Conservation (phyloP, 2,888 invertebrate species). For the Archaeoteleia sp. region DNA sequence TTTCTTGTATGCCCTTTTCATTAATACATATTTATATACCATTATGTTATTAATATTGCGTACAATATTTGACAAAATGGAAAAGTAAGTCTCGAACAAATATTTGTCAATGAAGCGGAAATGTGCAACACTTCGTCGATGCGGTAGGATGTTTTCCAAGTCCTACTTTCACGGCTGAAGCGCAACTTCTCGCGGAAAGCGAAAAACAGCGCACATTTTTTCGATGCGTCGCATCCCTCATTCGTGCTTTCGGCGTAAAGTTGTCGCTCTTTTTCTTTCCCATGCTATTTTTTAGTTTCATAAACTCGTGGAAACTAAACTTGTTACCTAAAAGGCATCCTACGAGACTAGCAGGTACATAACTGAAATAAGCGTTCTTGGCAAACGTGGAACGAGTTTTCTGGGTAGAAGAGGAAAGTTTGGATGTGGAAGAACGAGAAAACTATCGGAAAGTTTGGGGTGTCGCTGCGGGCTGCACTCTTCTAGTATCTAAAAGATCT, state of each 20-base stretch:
- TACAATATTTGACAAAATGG: too few species aligned
- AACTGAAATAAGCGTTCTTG: conserved; percentile 56
- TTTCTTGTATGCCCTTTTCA: too few species aligned
- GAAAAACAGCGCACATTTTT: conserved; percentile 35
- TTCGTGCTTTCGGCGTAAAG: conserved; percentile 39
- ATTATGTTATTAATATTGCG: too few species aligned
- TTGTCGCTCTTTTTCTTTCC: conserved; percentile 47
- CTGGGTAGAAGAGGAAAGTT: conserved; percentile 55
- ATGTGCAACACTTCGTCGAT: conserved; percentile 20
- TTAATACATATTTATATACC: too few species aligned
- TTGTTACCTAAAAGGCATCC: conserved; percentile 56
- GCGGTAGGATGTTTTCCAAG: conserved; percentile 30
- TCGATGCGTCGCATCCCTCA: conserved; percentile 40
- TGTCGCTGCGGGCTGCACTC: conserved; percentile 54
- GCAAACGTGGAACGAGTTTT: conserved; percentile 54
- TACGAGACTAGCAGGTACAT: conserved; percentile 53
- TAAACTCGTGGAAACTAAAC: conserved; percentile 55
- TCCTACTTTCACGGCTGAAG: conserved; percentile 31
- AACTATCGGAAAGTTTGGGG: conserved; percentile 54
- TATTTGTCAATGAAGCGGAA: conserved; percentile 5
- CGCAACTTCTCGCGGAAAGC: conserved; percentile 34
- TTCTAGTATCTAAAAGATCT: conserved; percentile 51
- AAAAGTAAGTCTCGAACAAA: background rate
- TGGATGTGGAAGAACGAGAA: conserved; percentile 53
- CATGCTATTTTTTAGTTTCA: conserved; percentile 55